These are phyloP conservation scores for Aselliscus stoliczkanus DNA, from an alignment of 2,797 vertebrate species.

Conservation along the genomic window DNA sequence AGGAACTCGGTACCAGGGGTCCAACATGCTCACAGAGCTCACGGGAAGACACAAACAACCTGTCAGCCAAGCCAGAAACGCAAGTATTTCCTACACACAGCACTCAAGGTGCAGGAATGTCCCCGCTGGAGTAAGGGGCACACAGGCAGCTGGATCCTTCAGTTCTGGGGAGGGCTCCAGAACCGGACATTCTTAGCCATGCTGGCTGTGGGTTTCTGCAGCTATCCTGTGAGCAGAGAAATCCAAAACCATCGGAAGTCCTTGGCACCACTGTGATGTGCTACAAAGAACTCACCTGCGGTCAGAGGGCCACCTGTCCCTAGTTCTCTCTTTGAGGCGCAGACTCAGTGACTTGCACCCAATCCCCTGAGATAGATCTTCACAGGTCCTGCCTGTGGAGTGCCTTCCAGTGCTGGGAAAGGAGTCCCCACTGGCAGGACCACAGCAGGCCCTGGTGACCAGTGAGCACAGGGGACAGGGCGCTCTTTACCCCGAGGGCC, in stretches of 20 bases:
- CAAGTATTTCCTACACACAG: background rate
- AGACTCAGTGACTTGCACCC: background rate
- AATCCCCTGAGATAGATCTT: background rate
- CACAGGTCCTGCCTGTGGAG: too few species aligned
- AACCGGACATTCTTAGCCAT: background rate
- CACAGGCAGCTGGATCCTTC: background rate
- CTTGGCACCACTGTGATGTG: fast-evolving
- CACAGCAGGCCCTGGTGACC: too few species aligned
- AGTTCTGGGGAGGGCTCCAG: background rate
- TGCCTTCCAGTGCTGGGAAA: background rate
- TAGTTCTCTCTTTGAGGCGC: background rate
- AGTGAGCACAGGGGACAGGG: too few species aligned
- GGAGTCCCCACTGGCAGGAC: background rate
- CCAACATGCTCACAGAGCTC: background rate
- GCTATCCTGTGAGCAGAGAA: background rate
- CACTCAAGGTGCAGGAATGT: background rate
- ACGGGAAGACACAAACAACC: background rate
- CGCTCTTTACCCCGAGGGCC: too few species aligned
- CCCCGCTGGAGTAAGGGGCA: background rate
- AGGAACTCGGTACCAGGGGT: background rate
- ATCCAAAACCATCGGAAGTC: background rate
- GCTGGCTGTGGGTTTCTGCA: too few species aligned
- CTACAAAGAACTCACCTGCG: background rate
- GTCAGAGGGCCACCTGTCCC: background rate
- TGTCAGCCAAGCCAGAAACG: background rate